A percentile compares a stretch with the other conserved stretches of the same genome.
Conservation (phyloP, 2,888 invertebrate genomes). For the Catocala fraxini region DNA sequence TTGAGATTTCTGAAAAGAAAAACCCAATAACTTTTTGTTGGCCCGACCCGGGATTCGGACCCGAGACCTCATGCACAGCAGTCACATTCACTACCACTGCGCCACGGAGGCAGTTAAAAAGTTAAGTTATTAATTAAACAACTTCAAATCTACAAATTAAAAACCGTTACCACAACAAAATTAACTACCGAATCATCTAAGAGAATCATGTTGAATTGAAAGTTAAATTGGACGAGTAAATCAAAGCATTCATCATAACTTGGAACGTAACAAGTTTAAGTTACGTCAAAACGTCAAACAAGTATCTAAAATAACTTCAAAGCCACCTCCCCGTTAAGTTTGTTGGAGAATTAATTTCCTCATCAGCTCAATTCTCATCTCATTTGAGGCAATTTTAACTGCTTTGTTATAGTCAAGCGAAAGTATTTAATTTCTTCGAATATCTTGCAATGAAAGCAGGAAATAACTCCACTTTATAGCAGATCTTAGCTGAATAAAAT, state of each 20-base stretch:
- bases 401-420: not conserved
- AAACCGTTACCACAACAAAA: conserved; percentile 6
- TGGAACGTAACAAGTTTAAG: conserved; percentile 40
- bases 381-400: conserved; percentile 12
- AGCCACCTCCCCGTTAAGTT: conserved; percentile 33
- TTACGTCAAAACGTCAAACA: conserved; percentile 48
- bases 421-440: not conserved
- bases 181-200: conserved; percentile 23
- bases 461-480: too few relatives aligned
- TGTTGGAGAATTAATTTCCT: conserved; percentile 37
- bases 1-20: too few relatives aligned
- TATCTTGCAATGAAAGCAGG: too few relatives aligned
- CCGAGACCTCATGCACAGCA: too few relatives aligned
- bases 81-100: too few relatives aligned
- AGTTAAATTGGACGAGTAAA: conserved; percentile 48
- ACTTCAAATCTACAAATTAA: too few relatives aligned
- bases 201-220: conserved; percentile 41
- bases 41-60: too few relatives aligned
- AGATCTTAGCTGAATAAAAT: too few relatives aligned
- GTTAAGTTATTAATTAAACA: too few relatives aligned
- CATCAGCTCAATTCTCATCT: conserved; percentile 22
- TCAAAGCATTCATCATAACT: conserved; percentile 41
- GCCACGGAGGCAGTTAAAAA: too few relatives aligned
- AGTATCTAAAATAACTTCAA: conserved; percentile 37
- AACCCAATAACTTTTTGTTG: too few relatives aligned